Evolutionary conservation across 1,140 invertebrate genomes (phyloP), one percentile per base, ranked within the genome.

Genomic region (Periplaneta americana): DNA sequence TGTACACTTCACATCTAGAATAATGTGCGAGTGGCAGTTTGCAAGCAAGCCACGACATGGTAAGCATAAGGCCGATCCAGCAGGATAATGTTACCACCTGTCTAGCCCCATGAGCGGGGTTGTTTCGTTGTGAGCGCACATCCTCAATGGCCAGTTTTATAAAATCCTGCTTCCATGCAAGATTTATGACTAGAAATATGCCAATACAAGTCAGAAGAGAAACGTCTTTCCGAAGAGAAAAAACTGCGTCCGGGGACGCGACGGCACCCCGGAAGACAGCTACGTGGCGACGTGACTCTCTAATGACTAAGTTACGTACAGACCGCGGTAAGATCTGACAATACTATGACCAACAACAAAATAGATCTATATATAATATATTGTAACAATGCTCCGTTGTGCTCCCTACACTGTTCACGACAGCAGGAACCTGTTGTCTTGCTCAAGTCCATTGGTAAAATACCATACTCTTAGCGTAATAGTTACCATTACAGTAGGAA

Each of bases 401-500:
- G 34, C 37, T 77, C 36, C 34, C 75, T 76, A 81, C 66, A 81
- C 74, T 76, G 74, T 31, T 48, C 75, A 75, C 75, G 22, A 78
- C 35, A 78, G 76, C 28, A 36, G 10, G 2, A 78, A 78, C 34
- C 36, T 39, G 13, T 39, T 78, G 36, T 28, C 33, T 78, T 78
- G 36, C 18, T 78, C 76, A 36, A 36, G 76, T 78, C 78, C 75
- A 82, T 85, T 86, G 85, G 86, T 87, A 86, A 84, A 85, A 85
- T 87, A 86, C 86, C 86, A 86, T 87, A 86, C 85, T 85, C 34
- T 84, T 84, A 87, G 86, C 85, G 85, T 87, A 87, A 87, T 86
- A 85, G 34, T 81, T 81, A 84, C 83, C 83, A 86, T 87, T 87
- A 87, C 86, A 87, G 83, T 85, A 66, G 75, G 48, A 15, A 81